Evolutionary conservation across 1,140 invertebrate species (phyloP), one percentile per base, ranked within the genome.

Genomic region (Brachionus rotundiformis): DNA sequence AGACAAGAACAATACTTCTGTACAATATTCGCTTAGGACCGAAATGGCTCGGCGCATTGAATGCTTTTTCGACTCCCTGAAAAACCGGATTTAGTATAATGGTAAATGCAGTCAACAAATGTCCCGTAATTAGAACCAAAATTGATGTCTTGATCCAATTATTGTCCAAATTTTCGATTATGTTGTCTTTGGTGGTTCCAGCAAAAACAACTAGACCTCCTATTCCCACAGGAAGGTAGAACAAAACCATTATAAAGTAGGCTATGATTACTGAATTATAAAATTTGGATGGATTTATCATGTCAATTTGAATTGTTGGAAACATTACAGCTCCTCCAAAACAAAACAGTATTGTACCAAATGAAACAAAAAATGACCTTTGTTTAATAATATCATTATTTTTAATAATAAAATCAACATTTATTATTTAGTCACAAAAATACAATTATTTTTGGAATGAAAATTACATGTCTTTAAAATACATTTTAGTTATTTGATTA

Each of bases 21-120:
- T 94, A 86, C 0, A 92, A 86, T 76, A 93, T 92, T 6, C 95
- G 89, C 85, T 92, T 92, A 86, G 91, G 90, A 75, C 91, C 92
- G 84, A 96, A 95, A 41, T 90, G 94, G 54, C 77, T 83, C 13
- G 83, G 79, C 25, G 83, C 65, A 16, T 82, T 82, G 16, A 83
- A 80, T 27, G 80, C 19, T 59, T 83, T 68, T 73, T 84, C 84
- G n/a, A 83, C 54, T 31, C 44, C 82, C 84, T 89, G 89, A 83
- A 86, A 87, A 27, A 89, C 83, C 10, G 89, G 89, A 80, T 88
- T 90, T 27, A 89, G 83, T 11, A 89, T 85, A 23, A 89, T 89
- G 13, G 86, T 84, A 36, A 88, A 86, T 7, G 86, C 87, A 3
- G 87, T 83, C 39, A 89, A 68, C 2, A 89, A 85, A 83, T 89